A percentile compares a stretch with the other conserved stretches of the same genome.
These are phyloP conservation scores for Ommatoiulus sabulosus DNA, from an alignment of 2,888 invertebrate species.

Conservation along the genomic window DNA sequence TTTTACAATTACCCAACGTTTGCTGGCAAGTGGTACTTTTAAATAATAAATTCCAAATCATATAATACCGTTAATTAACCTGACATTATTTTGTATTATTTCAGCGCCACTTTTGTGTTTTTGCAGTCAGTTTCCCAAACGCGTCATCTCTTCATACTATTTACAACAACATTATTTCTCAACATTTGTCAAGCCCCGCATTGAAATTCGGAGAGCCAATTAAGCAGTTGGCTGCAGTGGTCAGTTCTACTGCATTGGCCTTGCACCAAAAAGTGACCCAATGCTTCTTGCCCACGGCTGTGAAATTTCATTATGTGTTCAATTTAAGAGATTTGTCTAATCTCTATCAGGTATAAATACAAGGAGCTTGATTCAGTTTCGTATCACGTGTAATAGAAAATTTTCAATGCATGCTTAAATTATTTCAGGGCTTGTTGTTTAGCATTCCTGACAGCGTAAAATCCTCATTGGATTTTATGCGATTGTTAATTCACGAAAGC, in stretches of 20 bases:
- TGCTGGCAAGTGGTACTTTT: constrained; percentile 72
- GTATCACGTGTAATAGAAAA: background rate
- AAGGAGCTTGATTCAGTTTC: background rate
- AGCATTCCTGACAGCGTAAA: constrained; percentile 45
- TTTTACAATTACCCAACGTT: constrained; percentile 93
- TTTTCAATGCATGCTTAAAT: background rate
- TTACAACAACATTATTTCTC: constrained; percentile 87
- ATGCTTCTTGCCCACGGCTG: constrained; percentile 93
- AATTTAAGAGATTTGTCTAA: constrained; percentile 95
- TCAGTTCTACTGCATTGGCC: constrained; percentile 85
- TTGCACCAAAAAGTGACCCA: constrained; percentile 88
- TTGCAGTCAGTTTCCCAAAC: constrained; percentile 81
- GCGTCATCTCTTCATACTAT: constrained; percentile 86
- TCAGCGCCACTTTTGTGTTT: constrained; percentile 69
- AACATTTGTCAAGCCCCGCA: constrained; percentile 85
- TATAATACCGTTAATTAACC: background rate
- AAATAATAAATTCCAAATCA: background rate
- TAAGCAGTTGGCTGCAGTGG: constrained; percentile 77
- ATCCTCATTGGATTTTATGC: constrained; percentile 67
- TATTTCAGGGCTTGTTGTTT: constrained; percentile 53
- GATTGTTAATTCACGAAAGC: constrained; percentile 94
- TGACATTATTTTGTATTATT: constrained; percentile 52
- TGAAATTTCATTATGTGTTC: constrained; percentile 97
- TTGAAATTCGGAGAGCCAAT: constrained; percentile 81
- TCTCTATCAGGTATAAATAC: constrained; percentile 83